Evolutionary conservation across 2,888 invertebrate species (phyloP), one percentile per base, ranked within the genome.

Genomic region (Rhynchonema sp.): DNA sequence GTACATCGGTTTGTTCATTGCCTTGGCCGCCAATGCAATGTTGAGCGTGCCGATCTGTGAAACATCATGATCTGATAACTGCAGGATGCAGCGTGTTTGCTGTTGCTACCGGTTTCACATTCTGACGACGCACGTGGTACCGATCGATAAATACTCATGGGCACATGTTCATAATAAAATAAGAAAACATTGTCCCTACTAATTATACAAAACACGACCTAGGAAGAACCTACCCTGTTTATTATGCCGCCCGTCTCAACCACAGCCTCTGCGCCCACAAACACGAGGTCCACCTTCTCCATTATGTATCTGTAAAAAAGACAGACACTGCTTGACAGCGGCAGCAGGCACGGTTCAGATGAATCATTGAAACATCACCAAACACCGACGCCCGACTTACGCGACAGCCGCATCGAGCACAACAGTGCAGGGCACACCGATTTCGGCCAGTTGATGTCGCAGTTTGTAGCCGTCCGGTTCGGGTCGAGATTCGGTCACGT

Each of bases 201-300:
- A n/a, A n/a, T n/a, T n/a, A n/a, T n/a, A n/a, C n/a, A n/a, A n/a
- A n/a, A n/a, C n/a, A n/a, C n/a, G n/a, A n/a, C n/a, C n/a, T n/a
- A n/a, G n/a, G n/a, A 54, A 59, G 49, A 53, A 20, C 62, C 68
- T 73, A 87, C 87, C 81, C 90, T 91, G 74, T 96, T 98, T 52
- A 98, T 88, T 66, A 98, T 90, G 27, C 98, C 98, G 0, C 98
- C 98, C 76, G 88, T 96, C 76, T 94, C 94, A 0, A 91, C 87
- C 52, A 98, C 92, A 1, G 91, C 92, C 76, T 98, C 96, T 0
- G 98, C 96, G 20, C 96, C 98, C 27, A 96, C 82, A 82, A 98
- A 83, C 1, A 96, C 90, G 74, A 91, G 82, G 74, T 92, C 87
- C 0, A 96, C 84, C 67, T 84, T 83, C 76, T 94, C 94, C 90